A percentile compares a stretch with the other conserved stretches of the same genome.
Conservation (phyloP, 1,140 invertebrate species). For the Drosophila truncata region DNA sequence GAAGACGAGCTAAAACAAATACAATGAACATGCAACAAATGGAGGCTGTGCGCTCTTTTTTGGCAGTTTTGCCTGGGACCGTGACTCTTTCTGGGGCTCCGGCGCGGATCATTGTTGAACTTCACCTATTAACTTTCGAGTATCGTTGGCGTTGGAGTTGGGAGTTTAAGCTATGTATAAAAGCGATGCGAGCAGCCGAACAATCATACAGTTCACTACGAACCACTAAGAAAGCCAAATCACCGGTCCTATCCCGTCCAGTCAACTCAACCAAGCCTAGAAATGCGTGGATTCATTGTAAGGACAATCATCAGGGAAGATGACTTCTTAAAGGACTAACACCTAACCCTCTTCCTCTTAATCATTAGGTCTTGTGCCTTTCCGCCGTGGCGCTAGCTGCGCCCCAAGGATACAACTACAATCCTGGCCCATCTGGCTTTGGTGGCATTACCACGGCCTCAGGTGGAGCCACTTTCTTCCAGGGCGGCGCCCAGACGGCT, state of each 20-base stretch:
- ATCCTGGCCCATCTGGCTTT: conserved; percentile 66
- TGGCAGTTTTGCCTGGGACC: conserved; percentile 35
- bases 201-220: conserved; percentile 75
- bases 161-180: conserved; percentile 61
- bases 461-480: conserved; percentile 61
- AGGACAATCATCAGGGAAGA: conserved; percentile 24
- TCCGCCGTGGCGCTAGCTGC: conserved; percentile 77
- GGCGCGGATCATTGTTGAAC: conserved; percentile 60
- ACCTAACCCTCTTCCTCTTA: background rate
- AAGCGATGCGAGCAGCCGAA: conserved; percentile 49
- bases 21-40: conserved; percentile 82
- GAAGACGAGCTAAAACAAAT: conserved; percentile 69
- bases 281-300: conserved; percentile 85
- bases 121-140: conserved; percentile 76
- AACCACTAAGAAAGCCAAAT: conserved; percentile 60
- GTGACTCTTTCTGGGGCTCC: conserved; percentile 26
- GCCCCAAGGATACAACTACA: conserved; percentile 82
- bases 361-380: conserved; percentile 72
- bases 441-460: conserved; percentile 51
- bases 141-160: conserved; percentile 30
- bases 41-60: conserved; percentile 48
- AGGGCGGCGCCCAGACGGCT: conserved; percentile 46
- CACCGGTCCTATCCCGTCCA: conserved; percentile 32
- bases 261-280: conserved; percentile 72
- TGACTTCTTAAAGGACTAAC: conserved; percentile 6